Percentiles rank a stretch among this genome's conserved stretches.
phyloP scores from a whole-genome alignment of 2,888 invertebrate genomes.

The Noctua comes region DNA sequence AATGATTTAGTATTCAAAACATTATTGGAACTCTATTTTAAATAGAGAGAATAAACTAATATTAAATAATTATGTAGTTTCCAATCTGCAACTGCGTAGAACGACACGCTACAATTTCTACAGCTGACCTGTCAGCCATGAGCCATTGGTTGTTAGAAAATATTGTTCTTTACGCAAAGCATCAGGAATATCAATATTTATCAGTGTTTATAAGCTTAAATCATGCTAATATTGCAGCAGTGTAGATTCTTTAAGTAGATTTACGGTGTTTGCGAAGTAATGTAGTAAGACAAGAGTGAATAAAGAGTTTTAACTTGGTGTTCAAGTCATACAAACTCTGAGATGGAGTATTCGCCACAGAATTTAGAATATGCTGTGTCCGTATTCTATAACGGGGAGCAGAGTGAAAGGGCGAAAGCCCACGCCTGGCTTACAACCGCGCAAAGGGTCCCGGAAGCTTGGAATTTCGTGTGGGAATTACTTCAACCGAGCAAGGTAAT shows the following conservation, averaged over 20 bases:
- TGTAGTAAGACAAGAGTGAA: conserved; percentile 33
- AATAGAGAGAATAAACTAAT: neutral
- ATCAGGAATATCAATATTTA: conserved; percentile 14
- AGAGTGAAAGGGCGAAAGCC: conserved; percentile 93
- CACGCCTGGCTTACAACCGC: conserved; percentile 96
- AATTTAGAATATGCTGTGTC: conserved; percentile 93
- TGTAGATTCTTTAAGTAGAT: conserved; percentile 26
- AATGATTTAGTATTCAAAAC: neutral
- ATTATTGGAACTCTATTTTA: neutral
- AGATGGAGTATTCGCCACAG: conserved; percentile 91
- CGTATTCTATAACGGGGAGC: conserved; percentile 92
- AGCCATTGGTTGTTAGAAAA: conserved; percentile 50
- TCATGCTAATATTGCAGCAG: conserved; percentile 23
- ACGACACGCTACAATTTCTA: conserved; percentile 33
- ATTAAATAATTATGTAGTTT: neutral
- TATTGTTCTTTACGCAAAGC: conserved; percentile 27
- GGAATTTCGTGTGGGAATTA: conserved; percentile 98
- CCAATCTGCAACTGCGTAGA: conserved; percentile 1
- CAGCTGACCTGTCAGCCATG: conserved; percentile 60
- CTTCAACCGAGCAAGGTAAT: conserved; percentile 94
- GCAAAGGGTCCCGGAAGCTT: conserved; percentile 96
- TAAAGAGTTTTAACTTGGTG: conserved; percentile 32
- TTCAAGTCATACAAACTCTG: conserved; percentile 20
- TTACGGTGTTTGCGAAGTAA: conserved; percentile 17
- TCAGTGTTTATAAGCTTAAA: neutral